These are phyloP conservation scores for Drosophila erecta DNA, from an alignment of 1,140 invertebrate genomes.

Conservation along the genomic window DNA sequence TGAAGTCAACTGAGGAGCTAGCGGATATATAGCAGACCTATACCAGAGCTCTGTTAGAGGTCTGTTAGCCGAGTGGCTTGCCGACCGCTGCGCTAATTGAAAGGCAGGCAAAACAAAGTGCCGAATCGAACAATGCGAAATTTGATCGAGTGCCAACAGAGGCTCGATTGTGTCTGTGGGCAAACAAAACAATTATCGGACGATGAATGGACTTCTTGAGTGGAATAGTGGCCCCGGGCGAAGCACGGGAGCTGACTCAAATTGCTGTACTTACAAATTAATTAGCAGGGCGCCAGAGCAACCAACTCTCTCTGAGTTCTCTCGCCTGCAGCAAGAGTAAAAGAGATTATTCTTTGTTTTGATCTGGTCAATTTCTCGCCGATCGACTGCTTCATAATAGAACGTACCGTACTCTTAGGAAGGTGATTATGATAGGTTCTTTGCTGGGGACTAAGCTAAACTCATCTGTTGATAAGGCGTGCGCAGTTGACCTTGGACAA, in stretches of 20 bases:
- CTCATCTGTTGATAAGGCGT: neutral
- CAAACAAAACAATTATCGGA: constrained; percentile 45
- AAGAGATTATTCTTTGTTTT: constrained; percentile 6
- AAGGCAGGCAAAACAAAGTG: constrained; percentile 15
- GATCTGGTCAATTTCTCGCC: neutral
- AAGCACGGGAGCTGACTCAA: constrained; percentile 33
- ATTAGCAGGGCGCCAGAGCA: constrained; percentile 29
- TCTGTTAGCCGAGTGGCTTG: constrained; percentile 3
- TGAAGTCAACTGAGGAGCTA: neutral
- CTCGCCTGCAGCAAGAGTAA: no score
- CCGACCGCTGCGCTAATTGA: constrained; percentile 4
- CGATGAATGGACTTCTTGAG: constrained; percentile 42
- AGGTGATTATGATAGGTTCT: neutral
- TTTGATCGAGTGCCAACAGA: constrained; percentile 38
- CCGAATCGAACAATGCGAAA: constrained; percentile 21
- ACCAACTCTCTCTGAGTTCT: neutral
- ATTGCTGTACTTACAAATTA: constrained; percentile 16
- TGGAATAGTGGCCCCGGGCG: constrained; percentile 18
- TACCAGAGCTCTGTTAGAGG: constrained; percentile 1
- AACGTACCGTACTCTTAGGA: neutral
- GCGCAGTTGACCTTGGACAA: no score
- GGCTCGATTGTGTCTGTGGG: constrained; percentile 22
- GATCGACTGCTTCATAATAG: neutral
- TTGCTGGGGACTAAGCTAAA: no score
- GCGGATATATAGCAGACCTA: neutral